A percentile compares a stretch with the other conserved stretches of the same genome.
These are phyloP conservation scores for Galerucella nymphaeae DNA, from an alignment of 2,888 invertebrate species.

Conservation along the genomic window DNA sequence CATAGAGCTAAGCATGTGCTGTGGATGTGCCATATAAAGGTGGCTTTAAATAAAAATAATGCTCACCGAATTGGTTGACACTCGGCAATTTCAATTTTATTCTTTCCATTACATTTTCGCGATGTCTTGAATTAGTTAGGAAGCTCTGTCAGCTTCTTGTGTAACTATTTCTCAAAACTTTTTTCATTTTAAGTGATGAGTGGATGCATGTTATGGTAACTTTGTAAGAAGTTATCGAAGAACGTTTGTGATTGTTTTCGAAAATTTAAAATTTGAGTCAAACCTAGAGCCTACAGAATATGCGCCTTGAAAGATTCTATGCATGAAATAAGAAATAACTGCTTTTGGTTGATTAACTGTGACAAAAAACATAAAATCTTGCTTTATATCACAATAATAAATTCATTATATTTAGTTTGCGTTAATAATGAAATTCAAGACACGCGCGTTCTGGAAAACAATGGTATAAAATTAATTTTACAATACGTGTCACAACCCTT, in stretches of 20 bases:
- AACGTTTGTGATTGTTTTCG: slow-evolving; percentile 9
- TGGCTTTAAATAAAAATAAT: slow-evolving; percentile 31
- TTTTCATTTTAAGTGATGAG: slow-evolving; percentile 37
- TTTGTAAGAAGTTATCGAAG: not conserved
- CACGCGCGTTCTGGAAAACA: not conserved
- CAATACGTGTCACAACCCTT: slow-evolving; percentile 9
- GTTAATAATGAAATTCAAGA: not conserved
- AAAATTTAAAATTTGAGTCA: too few species aligned
- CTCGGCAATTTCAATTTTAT: slow-evolving; percentile 40
- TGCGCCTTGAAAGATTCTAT: too few species aligned
- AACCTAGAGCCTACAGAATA: too few species aligned
- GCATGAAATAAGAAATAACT: too few species aligned
- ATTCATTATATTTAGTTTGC: not conserved
- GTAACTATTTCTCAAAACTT: slow-evolving; percentile 32
- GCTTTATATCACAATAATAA: not conserved
- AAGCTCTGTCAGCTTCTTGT: slow-evolving; percentile 19
- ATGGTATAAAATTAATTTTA: slow-evolving; percentile 7
- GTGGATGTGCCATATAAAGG: slow-evolving; percentile 8
- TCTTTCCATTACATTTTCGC: slow-evolving; percentile 34
- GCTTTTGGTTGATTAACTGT: too few species aligned
- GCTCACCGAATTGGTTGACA: slow-evolving; percentile 35
- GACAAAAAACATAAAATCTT: too few species aligned
- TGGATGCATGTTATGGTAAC: slow-evolving; percentile 11
- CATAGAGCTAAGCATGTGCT: slow-evolving; percentile 9
- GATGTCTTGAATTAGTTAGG: slow-evolving; percentile 35